These are phyloP conservation scores for Microplitis mediator DNA, from an alignment of 1,140 invertebrate species.

Conservation along the genomic window DNA sequence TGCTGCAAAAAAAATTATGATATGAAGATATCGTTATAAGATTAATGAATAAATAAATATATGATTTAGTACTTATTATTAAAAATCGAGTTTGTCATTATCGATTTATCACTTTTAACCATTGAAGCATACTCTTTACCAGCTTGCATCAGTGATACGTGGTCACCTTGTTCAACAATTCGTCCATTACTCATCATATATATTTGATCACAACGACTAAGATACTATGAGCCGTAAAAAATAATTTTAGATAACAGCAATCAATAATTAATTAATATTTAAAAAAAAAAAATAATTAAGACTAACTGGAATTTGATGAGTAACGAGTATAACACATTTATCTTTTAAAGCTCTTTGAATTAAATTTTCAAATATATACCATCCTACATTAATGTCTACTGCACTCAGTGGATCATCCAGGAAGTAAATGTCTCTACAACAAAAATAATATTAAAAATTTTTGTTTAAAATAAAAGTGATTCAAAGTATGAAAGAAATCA, in stretches of 20 bases:
- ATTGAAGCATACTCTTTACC: constrained; percentile 68
- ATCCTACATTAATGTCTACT: constrained; percentile 69
- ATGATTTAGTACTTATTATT: constrained; percentile 16
- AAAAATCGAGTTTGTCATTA: constrained; percentile 3
- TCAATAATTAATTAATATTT: background rate
- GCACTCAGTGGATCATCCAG: constrained; percentile 75
- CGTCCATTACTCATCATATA: constrained; percentile 68
- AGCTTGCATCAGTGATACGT: constrained; percentile 68
- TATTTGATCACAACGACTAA: constrained; percentile 67
- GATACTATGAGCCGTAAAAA: constrained; percentile 55
- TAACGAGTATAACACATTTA: constrained; percentile 74
- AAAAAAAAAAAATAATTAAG: background rate
- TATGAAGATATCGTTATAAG: background rate
- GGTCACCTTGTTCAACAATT: constrained; percentile 72
- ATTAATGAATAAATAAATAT: background rate
- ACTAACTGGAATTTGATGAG: constrained; percentile 66
- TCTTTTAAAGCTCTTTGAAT: constrained; percentile 65
- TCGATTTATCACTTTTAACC: constrained; percentile 33
- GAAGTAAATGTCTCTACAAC: constrained; percentile 70
- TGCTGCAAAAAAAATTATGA: too few species aligned
- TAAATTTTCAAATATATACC: constrained; percentile 68
- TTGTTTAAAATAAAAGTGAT: background rate
- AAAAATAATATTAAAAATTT: constrained; percentile 17
- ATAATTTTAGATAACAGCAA: background rate
- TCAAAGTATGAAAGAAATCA: constrained; percentile 7